Base-by-base conservation (phyloP, 2,888 invertebrate species). In the Xanthostigma xanthostigma region DNA sequence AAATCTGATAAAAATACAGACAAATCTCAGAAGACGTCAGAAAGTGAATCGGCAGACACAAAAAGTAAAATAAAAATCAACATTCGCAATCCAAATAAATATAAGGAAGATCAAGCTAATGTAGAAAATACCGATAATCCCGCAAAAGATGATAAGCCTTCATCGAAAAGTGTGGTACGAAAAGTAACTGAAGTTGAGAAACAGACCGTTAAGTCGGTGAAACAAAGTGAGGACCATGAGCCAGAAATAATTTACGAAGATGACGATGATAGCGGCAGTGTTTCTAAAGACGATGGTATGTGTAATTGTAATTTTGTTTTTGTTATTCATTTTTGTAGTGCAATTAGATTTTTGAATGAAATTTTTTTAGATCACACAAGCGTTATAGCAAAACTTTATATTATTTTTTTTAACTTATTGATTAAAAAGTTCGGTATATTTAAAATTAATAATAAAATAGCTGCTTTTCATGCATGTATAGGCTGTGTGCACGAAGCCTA, bases 241-340 rank as follows among this genome's bases (percentile, higher is more conserved):
- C 54, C 59, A 17, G 60, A 61, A 49, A 56, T 60, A 44, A 50
- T 60, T 34, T 59, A 59, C 37, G 61, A 58, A 14, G 62, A 58
- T 17, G 55, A 54, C 8, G 52, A 51, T 39, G 52, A 56, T 41
- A 50, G 55, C 36, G 61, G 53, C 46, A 45, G 45, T 49, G 45
- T 49, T 48, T 54, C 51, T 46, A 60, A 57, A 49, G 56, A 50
- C 48, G 59, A 59, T 47, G 59, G 60, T 59, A 55, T 50, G 50
- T 44, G 44, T 36, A 17, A 40, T 41, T 47, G 9, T 43, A 39
- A 36, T 49, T 44, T 33, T 42, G 11, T 44, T 44, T 43, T 40
- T 47, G 49, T 45, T 9, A 9, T 42, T 10, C 11, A 17, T 14
- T 17, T 42, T 11, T 42, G 8, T 33, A 11, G 5, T 42, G 2